Evolutionary conservation across 2,113 vertebrate genomes (phyloP).

Genomic region (Zootoca vivipara): DNA sequence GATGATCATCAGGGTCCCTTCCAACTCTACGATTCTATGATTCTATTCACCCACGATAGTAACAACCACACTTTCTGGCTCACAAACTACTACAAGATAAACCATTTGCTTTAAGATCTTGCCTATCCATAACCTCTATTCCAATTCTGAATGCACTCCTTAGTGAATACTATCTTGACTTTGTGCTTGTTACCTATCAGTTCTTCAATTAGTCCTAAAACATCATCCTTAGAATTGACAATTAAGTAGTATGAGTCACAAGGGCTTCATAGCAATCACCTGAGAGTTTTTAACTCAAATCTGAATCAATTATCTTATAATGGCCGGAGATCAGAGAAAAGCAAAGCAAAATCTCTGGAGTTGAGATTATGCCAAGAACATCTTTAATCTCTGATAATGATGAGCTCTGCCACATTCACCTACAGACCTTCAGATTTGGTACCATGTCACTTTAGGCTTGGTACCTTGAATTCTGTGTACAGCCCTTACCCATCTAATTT

Average conservation of each 20-base stretch:
- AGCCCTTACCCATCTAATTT: neutral
- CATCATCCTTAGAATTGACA: neutral
- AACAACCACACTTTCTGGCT: neutral
- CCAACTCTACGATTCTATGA: too few relatives aligned
- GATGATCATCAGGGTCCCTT: too few relatives aligned
- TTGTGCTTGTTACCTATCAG: neutral
- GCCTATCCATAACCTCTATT: neutral
- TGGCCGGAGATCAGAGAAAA: neutral
- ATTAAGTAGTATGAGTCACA: neutral
- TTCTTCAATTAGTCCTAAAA: neutral
- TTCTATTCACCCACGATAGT: neutral
- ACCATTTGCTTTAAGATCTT: neutral
- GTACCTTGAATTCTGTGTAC: neutral
- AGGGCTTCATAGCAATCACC: neutral
- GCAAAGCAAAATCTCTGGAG: neutral
- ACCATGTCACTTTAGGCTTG: conserved; percentile 14
- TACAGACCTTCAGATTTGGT: neutral
- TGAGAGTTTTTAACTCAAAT: neutral
- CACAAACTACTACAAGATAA: neutral
- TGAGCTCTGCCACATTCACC: neutral
- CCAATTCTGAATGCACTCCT: neutral
- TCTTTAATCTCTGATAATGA: neutral
- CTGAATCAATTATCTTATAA: neutral
- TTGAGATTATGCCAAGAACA: neutral
- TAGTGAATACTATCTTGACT: neutral